Base-by-base conservation (phyloP, 2,888 invertebrate species). In the Acanthacorydalis orientalis region DNA sequence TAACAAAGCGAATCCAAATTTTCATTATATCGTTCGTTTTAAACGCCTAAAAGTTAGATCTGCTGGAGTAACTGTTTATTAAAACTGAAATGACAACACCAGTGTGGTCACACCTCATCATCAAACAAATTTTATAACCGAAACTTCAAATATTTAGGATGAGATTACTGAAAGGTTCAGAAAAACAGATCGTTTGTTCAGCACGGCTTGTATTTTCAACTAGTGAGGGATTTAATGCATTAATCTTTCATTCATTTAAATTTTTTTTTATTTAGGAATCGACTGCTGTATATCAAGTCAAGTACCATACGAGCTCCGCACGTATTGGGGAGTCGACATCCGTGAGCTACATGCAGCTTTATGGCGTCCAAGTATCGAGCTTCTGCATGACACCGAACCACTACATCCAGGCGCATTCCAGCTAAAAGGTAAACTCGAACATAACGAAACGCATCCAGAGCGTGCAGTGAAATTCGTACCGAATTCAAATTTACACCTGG, bases 301-400 rank as follows among this genome's bases (percentile, higher is more conserved):
- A 60, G 82, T 83, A 48, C 73, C 77, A 49, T 85, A 83, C 63
- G 77, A 78, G 62, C 68, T 81, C 52, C 78, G 80, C 55, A 79
- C 78, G 54, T 83, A 80, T 68, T 85, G 84, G 84, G 84, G 83
- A 4, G 83, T 83, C 43, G 82, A 82, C 33, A 83, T 84, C 51
- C 69, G 81, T 53, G 81, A 83, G 60, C 69, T 85, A 49, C 84
- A 84, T 61, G 70, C 78, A 56, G 82, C 82, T 47, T 69, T 85
- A 39, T 84, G 84, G 83, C 74, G 79, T 47, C 79, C 83, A 1
- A 78, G 78, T 77, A 68, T 69, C 47, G 70, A 71, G 49, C 68
- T 84, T 50, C 72, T 76, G 16, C 77, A 79, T 48, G 78, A 80
- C 45, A 76, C 78, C 49, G 23, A 23, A 23, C 6, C 6, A 6